Evolutionary conservation across 2,113 vertebrate genomes (phyloP).

Genomic region (Castor canadensis): DNA sequence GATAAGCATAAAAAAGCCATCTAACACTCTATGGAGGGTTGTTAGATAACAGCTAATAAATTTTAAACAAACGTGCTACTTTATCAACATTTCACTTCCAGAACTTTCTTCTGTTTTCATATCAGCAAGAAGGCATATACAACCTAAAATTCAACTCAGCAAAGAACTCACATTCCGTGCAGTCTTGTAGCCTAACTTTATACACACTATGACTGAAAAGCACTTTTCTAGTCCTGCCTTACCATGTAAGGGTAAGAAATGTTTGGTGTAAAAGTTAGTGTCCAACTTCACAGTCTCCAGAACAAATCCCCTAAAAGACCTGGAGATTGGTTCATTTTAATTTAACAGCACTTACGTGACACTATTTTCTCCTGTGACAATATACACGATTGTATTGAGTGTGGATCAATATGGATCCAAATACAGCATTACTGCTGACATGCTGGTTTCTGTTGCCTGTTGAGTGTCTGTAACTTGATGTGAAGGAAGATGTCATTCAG

Average conservation of each 20-base stretch:
- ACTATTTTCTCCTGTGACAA: background rate
- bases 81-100: background rate
- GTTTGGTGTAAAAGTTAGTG: background rate
- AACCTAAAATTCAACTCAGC: background rate
- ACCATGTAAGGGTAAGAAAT: background rate
- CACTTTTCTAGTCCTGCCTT: background rate
- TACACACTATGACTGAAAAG: background rate
- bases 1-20: background rate
- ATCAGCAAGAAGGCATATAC: background rate
- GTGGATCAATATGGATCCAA: background rate
- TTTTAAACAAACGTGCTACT: background rate
- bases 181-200: background rate
- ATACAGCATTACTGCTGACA: rapidly evolving
- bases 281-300: background rate
- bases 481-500: background rate
- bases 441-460: background rate
- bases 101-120: background rate
- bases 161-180: background rate
- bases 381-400: rapidly evolving
- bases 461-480: rapidly evolving
- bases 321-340: background rate
- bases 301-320: background rate
- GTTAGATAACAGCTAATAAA: background rate
- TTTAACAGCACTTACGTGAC: background rate
- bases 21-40: background rate